Percentiles rank a stretch among this genome's conserved stretches.
These are phyloP conservation scores for Galeopsomyia nigrocyanea DNA, from an alignment of 2,888 invertebrate genomes.

Conservation along the genomic window DNA sequence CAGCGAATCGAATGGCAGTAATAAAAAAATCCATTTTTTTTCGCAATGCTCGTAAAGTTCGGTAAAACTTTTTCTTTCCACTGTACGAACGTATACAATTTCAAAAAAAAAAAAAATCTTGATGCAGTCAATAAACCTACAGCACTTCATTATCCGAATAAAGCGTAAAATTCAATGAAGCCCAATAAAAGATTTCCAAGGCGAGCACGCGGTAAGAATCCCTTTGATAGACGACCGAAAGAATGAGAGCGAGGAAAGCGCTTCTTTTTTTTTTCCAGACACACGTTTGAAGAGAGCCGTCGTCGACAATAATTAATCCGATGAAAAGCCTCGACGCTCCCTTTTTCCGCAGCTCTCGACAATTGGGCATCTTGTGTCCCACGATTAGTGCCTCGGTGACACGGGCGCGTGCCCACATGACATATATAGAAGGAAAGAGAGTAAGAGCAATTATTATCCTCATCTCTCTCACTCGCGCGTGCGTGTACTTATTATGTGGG, in stretches of 20 bases:
- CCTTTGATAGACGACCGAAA: conserved; percentile 41
- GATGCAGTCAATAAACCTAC: no score
- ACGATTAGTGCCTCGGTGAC: conserved; percentile 9
- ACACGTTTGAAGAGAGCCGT: no score
- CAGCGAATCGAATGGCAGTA: no score
- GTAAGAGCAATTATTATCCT: conserved; percentile 34
- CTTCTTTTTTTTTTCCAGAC: no score
- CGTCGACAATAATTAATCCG: conserved; percentile 17
- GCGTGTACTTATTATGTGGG: background rate
- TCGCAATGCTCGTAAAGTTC: no score
- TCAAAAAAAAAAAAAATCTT: no score
- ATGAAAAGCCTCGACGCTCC: conserved; percentile 35
- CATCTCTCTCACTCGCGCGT: conserved; percentile 1
- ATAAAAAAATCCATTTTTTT: no score
- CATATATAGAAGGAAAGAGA: conserved; percentile 3
- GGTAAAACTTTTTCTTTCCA: no score
- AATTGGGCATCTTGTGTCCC: background rate
- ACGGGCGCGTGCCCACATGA: conserved; percentile 36
- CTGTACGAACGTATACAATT: no score
- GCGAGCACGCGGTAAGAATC: conserved; percentile 29
- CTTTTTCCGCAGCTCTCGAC: background rate
- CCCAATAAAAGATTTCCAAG: background rate
- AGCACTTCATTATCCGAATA: no score
- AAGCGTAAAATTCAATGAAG: no score
- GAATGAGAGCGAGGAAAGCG: no score